Base-by-base conservation (phyloP, 2,888 invertebrate genomes). In the Pachycephus smyrnensis region DNA sequence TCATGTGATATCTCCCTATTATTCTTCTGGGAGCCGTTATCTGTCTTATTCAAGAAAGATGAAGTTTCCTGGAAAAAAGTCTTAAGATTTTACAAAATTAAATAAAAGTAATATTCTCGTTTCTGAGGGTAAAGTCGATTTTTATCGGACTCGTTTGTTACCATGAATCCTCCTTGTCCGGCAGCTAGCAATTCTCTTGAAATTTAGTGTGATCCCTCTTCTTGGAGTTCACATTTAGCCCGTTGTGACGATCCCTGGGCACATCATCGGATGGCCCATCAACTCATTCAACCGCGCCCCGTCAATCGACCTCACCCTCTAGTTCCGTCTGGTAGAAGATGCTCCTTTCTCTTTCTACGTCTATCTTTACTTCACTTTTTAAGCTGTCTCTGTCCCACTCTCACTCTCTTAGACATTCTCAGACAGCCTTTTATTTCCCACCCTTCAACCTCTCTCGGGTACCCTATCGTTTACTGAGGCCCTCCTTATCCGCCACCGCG, bases 161-260 rank as follows among this genome's bases (percentile, higher is more conserved):
- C 55, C 55, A 9, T 9, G 23, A 55, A 9, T 55, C 23, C 55
- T 23, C 15, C 23, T 68, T 78, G 69, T 76, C 75, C 76, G 55
- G 33, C 80, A 83, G 81, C 79, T 80, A 80, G 78, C 81, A 79
- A 81, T 81, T 80, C 80, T 78, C 76, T 73, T 69, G 78, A 79
- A 80, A 84, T 82, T 83, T 82, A 84, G 82, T 79, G 80, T 75
- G 76, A 80, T 78, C 78, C 76, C 79, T 78, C 74, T 79, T 73
- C 31, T 71, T 31, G 12, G 71, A 71, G 12, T 12, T 33, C 71
- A 23, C 71, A 71, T 71, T 71, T 32, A 12, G 32, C 71, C 31
- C 71, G 31, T 31, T 33, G 12, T 9, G 33, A 71, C 76, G 55
- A 55, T 55, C 55, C 23, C 37, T 76, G 75, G 80, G 77, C 77